A percentile compares a stretch with the other conserved stretches of the same genome.
Conservation (phyloP, 2,113 vertebrate species). For the Peromyscus californicus region DNA sequence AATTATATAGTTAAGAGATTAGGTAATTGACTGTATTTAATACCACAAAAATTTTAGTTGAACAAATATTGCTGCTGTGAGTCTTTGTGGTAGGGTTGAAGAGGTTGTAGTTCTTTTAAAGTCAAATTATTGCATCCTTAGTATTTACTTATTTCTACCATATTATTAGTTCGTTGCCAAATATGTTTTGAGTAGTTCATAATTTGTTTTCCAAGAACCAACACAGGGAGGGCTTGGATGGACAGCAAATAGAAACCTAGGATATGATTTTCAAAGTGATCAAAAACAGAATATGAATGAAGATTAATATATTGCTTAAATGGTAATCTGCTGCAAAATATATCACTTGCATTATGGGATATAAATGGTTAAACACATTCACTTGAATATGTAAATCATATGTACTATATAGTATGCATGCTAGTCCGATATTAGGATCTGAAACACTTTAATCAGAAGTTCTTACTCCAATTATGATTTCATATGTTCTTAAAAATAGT, state of each 20-base stretch:
- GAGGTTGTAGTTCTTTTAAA: neutral
- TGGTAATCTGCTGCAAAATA: constrained; percentile 46
- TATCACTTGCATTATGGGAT: neutral
- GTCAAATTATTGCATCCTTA: neutral
- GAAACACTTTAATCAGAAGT: neutral
- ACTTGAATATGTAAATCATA: neutral
- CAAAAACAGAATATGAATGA: neutral
- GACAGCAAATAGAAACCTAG: neutral
- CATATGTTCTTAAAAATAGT: neutral
- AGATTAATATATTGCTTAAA: neutral
- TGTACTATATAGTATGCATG: neutral
- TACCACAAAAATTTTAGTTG: neutral
- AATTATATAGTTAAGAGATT: neutral
- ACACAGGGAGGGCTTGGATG: neutral
- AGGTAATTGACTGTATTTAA: neutral
- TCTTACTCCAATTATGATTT: constrained; percentile 22
- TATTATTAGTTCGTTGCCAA: neutral
- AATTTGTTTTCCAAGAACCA: neutral
- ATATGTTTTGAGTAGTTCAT: neutral
- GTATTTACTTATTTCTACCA: neutral
- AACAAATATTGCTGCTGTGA: neutral
- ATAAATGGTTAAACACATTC: neutral
- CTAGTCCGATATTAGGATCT: neutral
- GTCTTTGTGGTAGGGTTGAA: neutral
- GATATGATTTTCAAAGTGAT: neutral